Percentiles rank a stretch among this genome's conserved stretches.
Conservation (phyloP, 2,113 vertebrate species). For the Lophura nycthemera region DNA sequence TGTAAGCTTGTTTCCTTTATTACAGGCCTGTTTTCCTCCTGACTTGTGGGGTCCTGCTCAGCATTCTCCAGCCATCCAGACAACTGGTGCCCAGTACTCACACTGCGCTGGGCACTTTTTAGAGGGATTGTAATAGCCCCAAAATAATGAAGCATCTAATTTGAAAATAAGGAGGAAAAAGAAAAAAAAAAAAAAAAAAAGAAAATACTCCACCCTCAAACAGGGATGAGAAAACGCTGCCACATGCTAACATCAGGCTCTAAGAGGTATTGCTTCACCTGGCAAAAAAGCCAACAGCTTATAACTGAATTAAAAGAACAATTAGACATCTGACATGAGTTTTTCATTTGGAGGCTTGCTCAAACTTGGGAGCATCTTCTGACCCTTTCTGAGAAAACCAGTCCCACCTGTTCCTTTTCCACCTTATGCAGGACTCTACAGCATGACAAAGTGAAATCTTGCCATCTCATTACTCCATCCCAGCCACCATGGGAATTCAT, state of each 20-base stretch:
- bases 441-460: not conserved
- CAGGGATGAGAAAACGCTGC: not conserved
- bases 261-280: not conserved
- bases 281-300: not conserved
- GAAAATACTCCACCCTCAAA: not conserved
- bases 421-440: not conserved
- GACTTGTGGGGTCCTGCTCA: not conserved
- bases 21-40: not conserved
- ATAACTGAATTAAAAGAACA: not conserved
- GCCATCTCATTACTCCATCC: not conserved
- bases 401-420: not conserved
- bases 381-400: constrained; percentile 13
- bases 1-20: not conserved
- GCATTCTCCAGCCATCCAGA: not conserved
- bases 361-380: not conserved
- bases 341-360: not conserved
- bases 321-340: not conserved
- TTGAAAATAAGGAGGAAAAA: not conserved
- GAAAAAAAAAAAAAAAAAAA: not conserved
- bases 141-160: not conserved
- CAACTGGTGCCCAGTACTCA: fast-evolving
- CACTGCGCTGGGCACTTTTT: not conserved
- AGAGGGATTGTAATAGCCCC: not conserved
- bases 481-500: not conserved
- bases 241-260: not conserved